Percentiles rank a stretch among this genome's conserved stretches.
These are phyloP conservation scores for honey bee (Apis mellifera) DNA, from an alignment of 1,140 invertebrate genomes.

Conservation along the genomic window Amel_HAv3.1 CM009937.2:8141001-8141500, in stretches of 20 bases:
- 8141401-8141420: neutral
- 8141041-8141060: slow-evolving; percentile 90
- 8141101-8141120: slow-evolving; percentile 91
- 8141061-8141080: slow-evolving; percentile 96
- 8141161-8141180: neutral
- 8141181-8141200: neutral
- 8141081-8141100: slow-evolving; percentile 91
- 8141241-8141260: slow-evolving; percentile 93
- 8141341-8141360: slow-evolving; percentile 74
- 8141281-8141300: slow-evolving; percentile 91
- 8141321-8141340: slow-evolving; percentile 81
- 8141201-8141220: slow-evolving; percentile 81
- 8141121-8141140: slow-evolving; percentile 86
- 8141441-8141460: slow-evolving; percentile 92
- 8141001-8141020: neutral
- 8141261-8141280: slow-evolving; percentile 93
- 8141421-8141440: slow-evolving; percentile 79
- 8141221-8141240: slow-evolving; percentile 93
- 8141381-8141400: neutral
- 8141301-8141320: slow-evolving; percentile 93
- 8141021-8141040: neutral
- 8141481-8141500: slow-evolving; percentile 94
- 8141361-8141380: neutral
- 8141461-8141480: slow-evolving; percentile 88
- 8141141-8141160: slow-evolving; percentile 85